Evolutionary conservation across 1,140 invertebrate genomes (phyloP).

Genomic region (Drosophila jambulina): DNA sequence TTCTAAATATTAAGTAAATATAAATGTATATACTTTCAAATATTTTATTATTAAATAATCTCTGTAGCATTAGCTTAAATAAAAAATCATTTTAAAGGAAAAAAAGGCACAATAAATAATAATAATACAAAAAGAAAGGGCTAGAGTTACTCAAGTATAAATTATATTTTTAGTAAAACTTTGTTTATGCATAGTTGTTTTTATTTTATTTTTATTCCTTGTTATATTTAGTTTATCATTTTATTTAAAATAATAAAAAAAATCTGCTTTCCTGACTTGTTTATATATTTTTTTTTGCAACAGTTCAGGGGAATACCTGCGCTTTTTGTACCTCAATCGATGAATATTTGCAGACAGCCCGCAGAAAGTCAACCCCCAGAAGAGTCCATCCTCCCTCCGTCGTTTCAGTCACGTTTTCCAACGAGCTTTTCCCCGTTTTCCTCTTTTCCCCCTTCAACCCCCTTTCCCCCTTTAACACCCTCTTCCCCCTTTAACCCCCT

Average conservation of each 20-base stretch:
- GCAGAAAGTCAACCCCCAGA: conserved; percentile 23
- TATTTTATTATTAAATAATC: too few relatives aligned
- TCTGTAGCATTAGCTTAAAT: too few relatives aligned
- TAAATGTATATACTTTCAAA: too few relatives aligned
- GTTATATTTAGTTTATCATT: background rate
- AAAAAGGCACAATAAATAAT: too few relatives aligned
- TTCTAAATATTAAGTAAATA: too few relatives aligned
- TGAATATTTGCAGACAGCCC: conserved; percentile 22
- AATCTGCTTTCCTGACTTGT: background rate
- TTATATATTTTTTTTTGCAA: background rate
- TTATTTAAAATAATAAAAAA: background rate
- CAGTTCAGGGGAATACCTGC: background rate
- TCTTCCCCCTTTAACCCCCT: background rate
- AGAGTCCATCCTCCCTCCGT: background rate
- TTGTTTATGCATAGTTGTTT: background rate
- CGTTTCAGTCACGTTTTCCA: conserved; percentile 18
- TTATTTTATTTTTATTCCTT: background rate
- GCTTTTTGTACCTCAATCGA: conserved; percentile 18
- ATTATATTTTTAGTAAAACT: background rate
- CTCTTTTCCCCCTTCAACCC: background rate
- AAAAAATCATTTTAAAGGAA: too few relatives aligned
- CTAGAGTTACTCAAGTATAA: background rate
- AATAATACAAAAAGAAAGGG: too few relatives aligned
- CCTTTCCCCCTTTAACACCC: too few relatives aligned
- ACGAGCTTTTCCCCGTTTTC: background rate